Evolutionary conservation across 2,113 vertebrate genomes (phyloP), one percentile per base, ranked within the genome.

Genomic region (Dipodomys spectabilis): DNA sequence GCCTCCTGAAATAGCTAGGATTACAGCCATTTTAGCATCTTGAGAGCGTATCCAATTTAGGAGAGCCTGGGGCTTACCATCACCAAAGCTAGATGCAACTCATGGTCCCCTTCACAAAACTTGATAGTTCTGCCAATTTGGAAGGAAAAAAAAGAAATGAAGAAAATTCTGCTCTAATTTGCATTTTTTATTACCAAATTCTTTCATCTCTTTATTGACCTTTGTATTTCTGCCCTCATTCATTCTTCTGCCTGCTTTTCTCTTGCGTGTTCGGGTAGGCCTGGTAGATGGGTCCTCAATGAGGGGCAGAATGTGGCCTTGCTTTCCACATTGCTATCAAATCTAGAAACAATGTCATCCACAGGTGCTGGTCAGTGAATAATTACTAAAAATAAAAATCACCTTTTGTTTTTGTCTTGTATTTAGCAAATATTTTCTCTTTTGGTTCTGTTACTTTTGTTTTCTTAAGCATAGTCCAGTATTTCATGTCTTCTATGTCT

Each of bases 371-470:
- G 25, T 81, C 53, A 39, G 62, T 28, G 74, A 80, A 72, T 60
- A 39, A 39, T 75, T 32, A 20, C 15, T 32, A n/a, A 39, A 39
- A 39, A 39, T 39, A 39, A 39, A 39, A 39, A 77, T 75, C 75
- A 62, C 28, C 39, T 74, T 69, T 74, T 69, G 30, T n/a, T 68
- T 78, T 82, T 83, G 32, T 67, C n/a, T 32, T 30, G 13, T 75
- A 67, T 80, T 91, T 68, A 90, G 78, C 53, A 72, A 89, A 27
- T n/a, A 45, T 32, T 83, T 90, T 85, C 15, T 16, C 25, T 68
- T 90, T 92, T 86, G n/a, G 9, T 85, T 39, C 39, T 39, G 81
- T 69, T 23, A 22, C 77, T 4, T 78, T 69, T 60, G 62, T 65
- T 85, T 88, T 74, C 71, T 82, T 35, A 27, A 67, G 79, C 23